Percentiles rank a stretch among this genome's conserved stretches.
Conservation (phyloP, 30 jellyfish, hydroid and myxozoan genomes). For the Phacellophora camtschatica region DNA sequence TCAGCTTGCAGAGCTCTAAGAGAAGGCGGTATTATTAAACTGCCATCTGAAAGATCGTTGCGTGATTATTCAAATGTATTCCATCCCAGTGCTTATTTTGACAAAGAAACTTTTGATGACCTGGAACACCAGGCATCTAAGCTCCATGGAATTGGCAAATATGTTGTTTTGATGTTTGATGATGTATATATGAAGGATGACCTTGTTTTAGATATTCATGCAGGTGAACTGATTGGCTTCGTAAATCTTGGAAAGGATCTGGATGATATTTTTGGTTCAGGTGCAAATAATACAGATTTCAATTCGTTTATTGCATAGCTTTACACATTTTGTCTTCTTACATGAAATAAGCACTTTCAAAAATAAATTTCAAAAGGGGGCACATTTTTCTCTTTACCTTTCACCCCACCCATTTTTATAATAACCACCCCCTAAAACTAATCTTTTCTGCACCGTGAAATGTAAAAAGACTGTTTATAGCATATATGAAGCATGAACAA, state of each 20-base stretch:
- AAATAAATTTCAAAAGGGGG: too few relatives aligned
- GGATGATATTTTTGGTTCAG: slow-evolving; percentile 23
- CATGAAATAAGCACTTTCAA: too few relatives aligned
- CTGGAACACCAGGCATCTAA: slow-evolving; percentile 39
- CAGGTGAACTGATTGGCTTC: slow-evolving; percentile 34
- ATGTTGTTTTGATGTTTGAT: slow-evolving; percentile 49
- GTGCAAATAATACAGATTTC: too few relatives aligned
- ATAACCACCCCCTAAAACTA: too few relatives aligned
- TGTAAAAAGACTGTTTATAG: too few relatives aligned
- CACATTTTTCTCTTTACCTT: too few relatives aligned
- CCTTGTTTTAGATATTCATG: slow-evolving; percentile 1
- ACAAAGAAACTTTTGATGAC: slow-evolving; percentile 37
- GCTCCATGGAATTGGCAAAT: slow-evolving; percentile 21
- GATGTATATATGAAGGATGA: slow-evolving; percentile 43
- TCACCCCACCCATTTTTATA: too few relatives aligned
- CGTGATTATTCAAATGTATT: slow-evolving; percentile 36
- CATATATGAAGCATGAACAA: too few relatives aligned
- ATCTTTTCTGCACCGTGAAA: too few relatives aligned
- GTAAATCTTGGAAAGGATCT: slow-evolving; percentile 42
- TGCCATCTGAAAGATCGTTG: slow-evolving; percentile 49
- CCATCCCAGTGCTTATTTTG: slow-evolving; percentile 44
- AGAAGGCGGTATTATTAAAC: slow-evolving; percentile 32
- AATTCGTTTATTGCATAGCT: too few relatives aligned
- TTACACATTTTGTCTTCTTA: too few relatives aligned
- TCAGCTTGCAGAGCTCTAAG: slow-evolving; percentile 42